Conservation (phyloP, 1,140 invertebrate genomes). For the Mamestra configurata region DNA sequence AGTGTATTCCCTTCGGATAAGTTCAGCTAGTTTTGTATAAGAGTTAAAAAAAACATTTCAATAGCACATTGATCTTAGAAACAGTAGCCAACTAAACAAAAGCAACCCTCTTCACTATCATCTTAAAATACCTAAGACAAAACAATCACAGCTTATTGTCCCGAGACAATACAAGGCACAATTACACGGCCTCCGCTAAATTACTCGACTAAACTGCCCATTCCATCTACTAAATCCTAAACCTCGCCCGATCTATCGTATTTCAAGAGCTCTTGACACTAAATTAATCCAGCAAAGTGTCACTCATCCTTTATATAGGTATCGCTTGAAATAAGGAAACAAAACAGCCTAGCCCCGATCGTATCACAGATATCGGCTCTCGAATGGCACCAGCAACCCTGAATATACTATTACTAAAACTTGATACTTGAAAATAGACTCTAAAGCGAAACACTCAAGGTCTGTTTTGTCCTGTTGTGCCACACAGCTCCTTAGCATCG, state of each 20-base stretch:
- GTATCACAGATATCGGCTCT: slow-evolving; percentile 67
- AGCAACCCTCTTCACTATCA: slow-evolving; percentile 26
- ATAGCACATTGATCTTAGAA: not conserved
- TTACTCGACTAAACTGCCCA: not conserved
- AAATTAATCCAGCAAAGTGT: slow-evolving; percentile 63
- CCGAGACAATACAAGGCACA: slow-evolving; percentile 10
- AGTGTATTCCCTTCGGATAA: too few relatives aligned
- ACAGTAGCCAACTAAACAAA: slow-evolving; percentile 22
- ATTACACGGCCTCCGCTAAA: slow-evolving; percentile 19
- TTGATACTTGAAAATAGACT: slow-evolving; percentile 52
- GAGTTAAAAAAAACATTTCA: too few relatives aligned
- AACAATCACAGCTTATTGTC: slow-evolving; percentile 31
- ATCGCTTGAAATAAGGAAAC: slow-evolving; percentile 76
- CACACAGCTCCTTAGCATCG: slow-evolving; percentile 60
- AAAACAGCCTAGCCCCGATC: slow-evolving; percentile 72
- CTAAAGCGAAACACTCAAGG: slow-evolving; percentile 46
- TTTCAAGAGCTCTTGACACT: slow-evolving; percentile 33
- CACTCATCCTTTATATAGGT: slow-evolving; percentile 66
- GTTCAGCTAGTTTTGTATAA: too few relatives aligned
- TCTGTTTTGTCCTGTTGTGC: slow-evolving; percentile 41
- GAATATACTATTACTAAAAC: slow-evolving; percentile 44
- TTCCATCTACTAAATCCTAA: slow-evolving; percentile 6
- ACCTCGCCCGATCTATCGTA: slow-evolving; percentile 5
- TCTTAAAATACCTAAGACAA: slow-evolving; percentile 38
- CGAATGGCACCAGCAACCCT: slow-evolving; percentile 61